Evolutionary conservation across 1,140 invertebrate species (phyloP).

Genomic region (Camponotus vicinus): DNA sequence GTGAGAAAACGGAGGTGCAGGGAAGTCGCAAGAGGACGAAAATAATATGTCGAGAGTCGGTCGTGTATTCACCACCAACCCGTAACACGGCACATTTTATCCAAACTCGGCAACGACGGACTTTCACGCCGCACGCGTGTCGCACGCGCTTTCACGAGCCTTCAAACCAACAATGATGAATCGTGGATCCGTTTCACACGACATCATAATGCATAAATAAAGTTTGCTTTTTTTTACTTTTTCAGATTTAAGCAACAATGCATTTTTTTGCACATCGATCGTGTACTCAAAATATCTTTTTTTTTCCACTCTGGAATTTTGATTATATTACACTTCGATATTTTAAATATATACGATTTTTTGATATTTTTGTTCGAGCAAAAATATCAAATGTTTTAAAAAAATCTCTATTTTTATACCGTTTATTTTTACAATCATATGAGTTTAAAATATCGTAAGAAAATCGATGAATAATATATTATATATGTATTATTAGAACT

Average conservation of each 20-base stretch:
- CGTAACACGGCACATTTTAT: slow-evolving; percentile 50
- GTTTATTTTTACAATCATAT: neutral
- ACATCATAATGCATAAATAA: neutral
- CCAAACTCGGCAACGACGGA: slow-evolving; percentile 74
- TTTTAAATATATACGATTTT: neutral
- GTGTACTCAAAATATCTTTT: neutral
- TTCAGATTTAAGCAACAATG: neutral
- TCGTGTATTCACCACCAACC: slow-evolving; percentile 1
- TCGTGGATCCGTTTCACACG: slow-evolving; percentile 32
- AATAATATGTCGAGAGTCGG: slow-evolving; percentile 48
- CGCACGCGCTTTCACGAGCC: slow-evolving; percentile 55
- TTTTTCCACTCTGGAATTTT: neutral
- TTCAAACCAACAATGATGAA: slow-evolving; percentile 43
- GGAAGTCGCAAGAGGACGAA: neutral
- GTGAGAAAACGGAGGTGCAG: slow-evolving; percentile 31
- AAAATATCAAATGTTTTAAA: neutral
- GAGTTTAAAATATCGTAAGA: neutral
- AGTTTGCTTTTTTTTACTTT: neutral
- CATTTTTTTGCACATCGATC: neutral
- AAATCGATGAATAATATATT: neutral
- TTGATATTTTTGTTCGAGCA: neutral
- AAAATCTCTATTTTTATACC: neutral
- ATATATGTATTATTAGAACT: neutral
- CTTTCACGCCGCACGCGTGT: slow-evolving; percentile 68
- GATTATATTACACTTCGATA: slow-evolving; percentile 9